A percentile compares a stretch with the other conserved stretches of the same genome.
phyloP scores from a whole-genome alignment of 2,113 vertebrate species.

The Delphinapterus leucas region DNA sequence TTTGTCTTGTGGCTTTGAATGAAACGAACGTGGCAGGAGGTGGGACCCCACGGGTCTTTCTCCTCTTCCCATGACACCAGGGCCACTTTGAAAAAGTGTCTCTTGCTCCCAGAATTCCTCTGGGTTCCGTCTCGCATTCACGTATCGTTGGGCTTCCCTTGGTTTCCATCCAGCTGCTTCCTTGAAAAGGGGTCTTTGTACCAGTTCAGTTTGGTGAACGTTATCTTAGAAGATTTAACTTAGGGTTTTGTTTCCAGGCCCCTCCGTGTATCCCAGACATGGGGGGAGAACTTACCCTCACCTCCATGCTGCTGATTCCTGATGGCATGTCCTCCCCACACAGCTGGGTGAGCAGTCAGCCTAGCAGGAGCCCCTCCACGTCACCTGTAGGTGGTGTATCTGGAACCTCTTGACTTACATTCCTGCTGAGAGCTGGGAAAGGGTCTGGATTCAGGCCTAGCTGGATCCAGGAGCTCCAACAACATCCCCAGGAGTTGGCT shows the following conservation, averaged over 20 bases:
- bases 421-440: not conserved
- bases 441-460: not conserved
- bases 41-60: not conserved
- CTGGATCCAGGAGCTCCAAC: not conserved
- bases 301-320: not conserved
- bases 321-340: not conserved
- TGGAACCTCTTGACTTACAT: not conserved
- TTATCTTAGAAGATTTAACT: not conserved
- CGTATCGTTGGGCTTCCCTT: rapidly evolving
- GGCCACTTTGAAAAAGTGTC: not conserved
- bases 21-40: not conserved
- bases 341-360: not conserved
- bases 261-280: not conserved
- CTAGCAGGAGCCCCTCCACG: not conserved
- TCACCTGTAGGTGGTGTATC: not conserved
- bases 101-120: too few species aligned
- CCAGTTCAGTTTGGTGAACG: not conserved
- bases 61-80: not conserved
- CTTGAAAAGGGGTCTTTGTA: not conserved
- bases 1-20: not conserved
- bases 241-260: not conserved
- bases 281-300: not conserved
- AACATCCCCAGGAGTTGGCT: not conserved
- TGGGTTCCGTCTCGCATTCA: not conserved
- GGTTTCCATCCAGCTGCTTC: not conserved